phyloP scores from a whole-genome alignment of 2,888 invertebrate species.

The Spialia ferax region DNA sequence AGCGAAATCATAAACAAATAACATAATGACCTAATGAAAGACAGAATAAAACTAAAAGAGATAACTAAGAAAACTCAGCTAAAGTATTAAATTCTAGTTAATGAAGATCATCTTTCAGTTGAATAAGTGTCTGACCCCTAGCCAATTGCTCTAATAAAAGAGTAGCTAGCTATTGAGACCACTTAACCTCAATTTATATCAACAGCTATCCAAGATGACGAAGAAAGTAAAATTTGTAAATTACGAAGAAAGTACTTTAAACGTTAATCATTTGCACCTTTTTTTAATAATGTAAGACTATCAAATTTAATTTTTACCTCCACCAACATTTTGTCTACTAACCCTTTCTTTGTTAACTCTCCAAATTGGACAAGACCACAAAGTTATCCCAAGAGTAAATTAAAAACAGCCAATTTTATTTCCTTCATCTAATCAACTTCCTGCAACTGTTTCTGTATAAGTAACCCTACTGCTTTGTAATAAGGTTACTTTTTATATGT shows the following conservation, averaged over 20 bases:
- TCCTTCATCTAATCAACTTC: slow-evolving; percentile 24
- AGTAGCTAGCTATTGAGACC: slow-evolving; percentile 13
- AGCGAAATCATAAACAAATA: too few species aligned
- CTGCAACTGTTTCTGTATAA: background rate
- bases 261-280: background rate
- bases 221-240: background rate
- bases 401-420: background rate
- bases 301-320: background rate
- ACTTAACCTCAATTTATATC: slow-evolving; percentile 24
- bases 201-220: background rate
- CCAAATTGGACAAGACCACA: slow-evolving; percentile 18
- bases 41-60: too few species aligned
- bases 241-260: background rate
- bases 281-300: background rate
- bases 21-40: too few species aligned
- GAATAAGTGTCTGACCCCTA: slow-evolving; percentile 7
- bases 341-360: slow-evolving; percentile 16
- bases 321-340: background rate
- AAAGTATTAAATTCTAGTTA: too few species aligned
- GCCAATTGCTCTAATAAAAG: slow-evolving; percentile 14
- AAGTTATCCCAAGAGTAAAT: slow-evolving; percentile 11
- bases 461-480: slow-evolving; percentile 14
- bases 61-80: background rate
- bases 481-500: slow-evolving; percentile 30
- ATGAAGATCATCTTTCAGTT: slow-evolving; percentile 11